A percentile compares a stretch with the other conserved stretches of the same genome.
Evolutionary conservation across 2,113 vertebrate genomes (phyloP).

Genomic region (Thamnaconus septentrionalis): DNA sequence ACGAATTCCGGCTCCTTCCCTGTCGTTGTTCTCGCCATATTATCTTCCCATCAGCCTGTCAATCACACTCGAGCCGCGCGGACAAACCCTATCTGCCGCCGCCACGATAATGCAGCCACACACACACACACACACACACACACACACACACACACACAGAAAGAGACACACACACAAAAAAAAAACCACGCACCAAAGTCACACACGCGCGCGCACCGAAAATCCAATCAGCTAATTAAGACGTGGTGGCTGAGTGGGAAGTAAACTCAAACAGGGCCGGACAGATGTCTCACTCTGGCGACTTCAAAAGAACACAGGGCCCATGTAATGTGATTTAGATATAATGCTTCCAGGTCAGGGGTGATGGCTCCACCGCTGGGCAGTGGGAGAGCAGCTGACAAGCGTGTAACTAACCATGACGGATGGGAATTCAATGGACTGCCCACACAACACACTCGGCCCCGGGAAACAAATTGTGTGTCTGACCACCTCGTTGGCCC

Average conservation of each 20-base stretch:
- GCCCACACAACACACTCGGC: slow-evolving; percentile 61
- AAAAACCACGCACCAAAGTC: slow-evolving; percentile 8
- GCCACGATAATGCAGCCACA: slow-evolving; percentile 23
- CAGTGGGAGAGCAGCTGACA: slow-evolving; percentile 77
- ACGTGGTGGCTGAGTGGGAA: slow-evolving; percentile 63
- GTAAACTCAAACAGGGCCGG: slow-evolving; percentile 69
- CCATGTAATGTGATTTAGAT: slow-evolving; percentile 79
- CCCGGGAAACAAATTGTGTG: slow-evolving; percentile 58
- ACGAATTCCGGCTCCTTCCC: slow-evolving; percentile 64
- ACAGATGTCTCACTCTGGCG: slow-evolving; percentile 76
- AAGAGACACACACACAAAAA: not conserved
- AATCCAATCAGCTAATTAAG: slow-evolving; percentile 74
- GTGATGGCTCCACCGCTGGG: slow-evolving; percentile 72
- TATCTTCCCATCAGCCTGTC: slow-evolving; percentile 68
- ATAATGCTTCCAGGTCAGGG: slow-evolving; percentile 80
- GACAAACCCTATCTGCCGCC: slow-evolving; percentile 47
- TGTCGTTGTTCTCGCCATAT: slow-evolving; percentile 59
- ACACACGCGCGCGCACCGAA: slow-evolving; percentile 33
- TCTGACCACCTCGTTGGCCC: slow-evolving; percentile 53
- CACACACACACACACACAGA: slow-evolving; percentile 33
- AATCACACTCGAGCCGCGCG: slow-evolving; percentile 54
- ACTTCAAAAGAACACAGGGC: slow-evolving; percentile 74
- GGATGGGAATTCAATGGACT: slow-evolving; percentile 79
- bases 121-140: slow-evolving; percentile 22
- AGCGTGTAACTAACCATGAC: slow-evolving; percentile 81